Base-by-base conservation (phyloP, 2,888 invertebrate genomes). In the Lycocerus yunnanus region DNA sequence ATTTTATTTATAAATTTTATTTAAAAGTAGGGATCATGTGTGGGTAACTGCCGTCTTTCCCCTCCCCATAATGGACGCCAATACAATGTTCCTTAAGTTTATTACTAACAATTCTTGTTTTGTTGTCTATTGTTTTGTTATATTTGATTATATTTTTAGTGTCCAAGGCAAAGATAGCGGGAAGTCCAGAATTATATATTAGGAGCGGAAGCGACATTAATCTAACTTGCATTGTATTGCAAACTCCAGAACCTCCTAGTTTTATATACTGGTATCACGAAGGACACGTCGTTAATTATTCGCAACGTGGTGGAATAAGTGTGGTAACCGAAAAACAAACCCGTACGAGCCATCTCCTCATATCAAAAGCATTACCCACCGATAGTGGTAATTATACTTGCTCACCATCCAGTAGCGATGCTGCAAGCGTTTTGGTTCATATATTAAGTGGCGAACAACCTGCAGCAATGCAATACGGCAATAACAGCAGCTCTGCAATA, bases 311-410 rank as follows among this genome's bases (percentile, higher is more conserved):
- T 72, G 95, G 96, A 73, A 95, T 96, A 84, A 94, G 93, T 86
- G 93, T 96, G 78, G 93, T 95, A 84, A 95, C 95, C 15, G 95
- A 95, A 86, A 94, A 95, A 85, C 93, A 94, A 77, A 93, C 94
- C 77, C 92, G 95, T 77, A 95, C 95, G 76, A 95, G 95, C 83
- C 92, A 94, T 80, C 90, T 96, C 80, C 90, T 95, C 82, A 95
- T 96, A 84, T 94, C 95, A 70, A 91, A 94, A 82, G 96, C 96
- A 68, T 92, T 93, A 80, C 92, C 95, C 60, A 88, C 92, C 77
- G 95, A 96, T 89, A 95, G 93, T 71, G 96, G 96, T 80, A 96
- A 96, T 89, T 96, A 96, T 87, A 96, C 96, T 75, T 96, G 96
- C 86, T 93, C 94, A 72, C 96, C 96, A 11, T 87, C 86, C 14